phyloP scores from a whole-genome alignment of 2,797 vertebrate genomes.

The Gambelia wislizenii region DNA sequence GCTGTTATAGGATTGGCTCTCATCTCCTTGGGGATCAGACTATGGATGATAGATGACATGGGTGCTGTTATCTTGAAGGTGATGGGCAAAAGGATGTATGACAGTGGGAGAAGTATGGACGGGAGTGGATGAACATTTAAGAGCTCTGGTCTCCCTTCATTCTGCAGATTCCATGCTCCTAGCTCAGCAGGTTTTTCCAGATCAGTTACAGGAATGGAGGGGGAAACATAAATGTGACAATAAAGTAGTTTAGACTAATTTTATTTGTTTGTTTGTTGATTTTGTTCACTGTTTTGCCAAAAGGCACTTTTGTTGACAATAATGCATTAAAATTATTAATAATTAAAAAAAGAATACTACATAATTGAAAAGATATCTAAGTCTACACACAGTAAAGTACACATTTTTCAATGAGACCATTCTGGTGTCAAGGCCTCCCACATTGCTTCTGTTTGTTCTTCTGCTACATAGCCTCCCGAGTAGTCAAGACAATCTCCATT shows the following conservation, averaged over 20 bases:
- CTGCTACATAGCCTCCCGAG: slow-evolving; percentile 78
- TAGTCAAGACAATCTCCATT: slow-evolving; percentile 93
- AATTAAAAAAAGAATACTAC: neutral
- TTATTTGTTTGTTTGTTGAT: neutral
- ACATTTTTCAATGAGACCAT: neutral
- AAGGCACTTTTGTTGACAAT: neutral
- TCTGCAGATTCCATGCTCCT: neutral
- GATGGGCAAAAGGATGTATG: neutral
- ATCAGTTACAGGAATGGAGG: neutral
- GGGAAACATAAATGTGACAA: neutral
- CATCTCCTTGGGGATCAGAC: too few species aligned
- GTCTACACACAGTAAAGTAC: neutral
- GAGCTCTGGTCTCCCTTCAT: neutral
- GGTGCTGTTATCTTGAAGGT: neutral
- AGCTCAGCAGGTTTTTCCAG: neutral
- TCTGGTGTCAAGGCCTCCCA: slow-evolving; percentile 87
- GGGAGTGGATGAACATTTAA: neutral
- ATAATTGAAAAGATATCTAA: neutral
- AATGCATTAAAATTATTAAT: neutral
- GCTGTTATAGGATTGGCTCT: neutral
- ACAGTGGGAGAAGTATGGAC: neutral
- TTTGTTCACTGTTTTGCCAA: neutral
- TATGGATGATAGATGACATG: neutral
- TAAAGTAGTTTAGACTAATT: neutral
- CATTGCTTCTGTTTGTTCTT: slow-evolving; percentile 88